Evolutionary conservation across 2,113 vertebrate species (phyloP), one percentile per base, ranked within the genome.

Genomic region (Athene cunicularia): DNA sequence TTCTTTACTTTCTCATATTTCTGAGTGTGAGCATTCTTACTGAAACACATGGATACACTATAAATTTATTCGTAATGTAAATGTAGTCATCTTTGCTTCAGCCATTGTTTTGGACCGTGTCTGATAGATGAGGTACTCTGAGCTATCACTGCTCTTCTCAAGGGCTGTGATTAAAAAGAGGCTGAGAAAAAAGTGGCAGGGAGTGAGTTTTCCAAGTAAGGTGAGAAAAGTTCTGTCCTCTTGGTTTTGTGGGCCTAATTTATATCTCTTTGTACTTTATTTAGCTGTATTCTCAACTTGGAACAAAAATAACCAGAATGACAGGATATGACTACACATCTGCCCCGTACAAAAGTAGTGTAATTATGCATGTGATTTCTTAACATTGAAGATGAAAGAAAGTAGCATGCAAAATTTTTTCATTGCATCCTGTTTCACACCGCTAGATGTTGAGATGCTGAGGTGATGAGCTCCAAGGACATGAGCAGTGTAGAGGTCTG

Each of bases 211-310:
- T 95, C 79, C 67, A 92, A 35, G 20, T 21, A 64, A 88, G 53
- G 23, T 55, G 50, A 68, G n/a, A n/a, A 55, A 71, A 76, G 20
- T 75, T 75, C 41, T 75, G 4, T 30, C 30, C 21, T 90, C 53
- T 56, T 90, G 16, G 73, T 93, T 88, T 24, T 73, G 35, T 75
- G 59, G 27, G 58, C 45, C 62, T 49, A 24, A 49, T 60, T 83
- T 77, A 32, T 90, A 66, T 59, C n/a, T 4, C 4, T 60, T 96
- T 82, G 35, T 92, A 49, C 82, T 84, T 77, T 94, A 50, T 83
- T 67, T 73, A 80, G 35, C 58, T 63, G 47, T 80, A 28, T 17
- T 52, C 56, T 83, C 35, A 55, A 20, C 17, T 63, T 80, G 41
- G 56, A 88, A 73, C 39, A 88, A 75, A 95, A 95, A 73, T 60